Base-by-base conservation (phyloP, 2,888 invertebrate genomes). In the Nyleta sp. region DNA sequence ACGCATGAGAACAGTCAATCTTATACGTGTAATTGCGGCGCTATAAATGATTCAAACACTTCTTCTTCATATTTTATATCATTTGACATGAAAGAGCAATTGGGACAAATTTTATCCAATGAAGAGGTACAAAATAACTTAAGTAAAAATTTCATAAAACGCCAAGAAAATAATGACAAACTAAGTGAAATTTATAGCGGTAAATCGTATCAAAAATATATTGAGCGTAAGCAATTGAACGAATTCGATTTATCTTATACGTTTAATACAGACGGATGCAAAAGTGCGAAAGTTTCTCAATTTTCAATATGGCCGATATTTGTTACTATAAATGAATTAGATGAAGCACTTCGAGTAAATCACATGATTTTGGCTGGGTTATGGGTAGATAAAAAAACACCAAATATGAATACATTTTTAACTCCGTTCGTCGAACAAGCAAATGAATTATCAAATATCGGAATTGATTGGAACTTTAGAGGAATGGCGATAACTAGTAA, bases 321-420 rank as follows among this genome's bases (percentile, higher is more conserved):
- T 31, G 2, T 50, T 0, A 50, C 28, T 15, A 17, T 50, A 15
- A 50, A 50, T 17, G 31, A 50, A 10, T 31, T 50, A 17, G 31
- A 15, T 3, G 15, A 15, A 17, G 15, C 6, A 7, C 5, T 20
- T 10, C 24, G 28, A 24, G 10, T 4, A 8, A 0, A 15, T 15
- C 2, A 48, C n/a, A 28, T 48, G n/a, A 4, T 24, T 7, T n/a
- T 48, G n/a, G 24, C 13, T 0, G 24, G 6, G 1, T 2, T 24
- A 4, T 72, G 64, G 72, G 72, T 72, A 2, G 72, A 72, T 17
- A 48, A 72, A 15, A 46, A 38, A 6, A 64, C 62, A 18, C 72
- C 72, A 7, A 64, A 72, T 22, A 72, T 72, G 64, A 55, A 48
- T 0, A 46, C 53, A 0, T 72, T 72, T 11, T 4, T 72, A 13